A percentile compares a stretch with the other conserved stretches of the same genome.
Evolutionary conservation across 2,113 vertebrate species (phyloP).

Genomic region (Trichomycterus rosablanca): DNA sequence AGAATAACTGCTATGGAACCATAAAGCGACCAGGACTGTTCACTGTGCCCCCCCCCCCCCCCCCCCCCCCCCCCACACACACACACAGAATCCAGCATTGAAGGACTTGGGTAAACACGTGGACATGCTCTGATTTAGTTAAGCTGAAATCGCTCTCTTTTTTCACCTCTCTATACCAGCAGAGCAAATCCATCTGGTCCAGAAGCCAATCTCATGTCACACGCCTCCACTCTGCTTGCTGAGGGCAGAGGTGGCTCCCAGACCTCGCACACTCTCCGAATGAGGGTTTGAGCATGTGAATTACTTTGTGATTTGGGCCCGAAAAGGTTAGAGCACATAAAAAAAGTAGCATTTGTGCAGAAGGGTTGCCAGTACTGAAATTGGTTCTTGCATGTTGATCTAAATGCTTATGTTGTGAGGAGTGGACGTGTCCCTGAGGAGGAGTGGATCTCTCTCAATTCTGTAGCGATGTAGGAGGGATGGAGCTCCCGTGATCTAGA

Average conservation of each 20-base stretch:
- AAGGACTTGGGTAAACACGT: conserved; percentile 18
- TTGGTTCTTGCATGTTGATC: conserved; percentile 25
- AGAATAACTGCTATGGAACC: too few species aligned
- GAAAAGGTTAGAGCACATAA: conserved; percentile 30
- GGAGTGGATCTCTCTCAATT: conserved; percentile 1
- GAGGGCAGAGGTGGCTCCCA: conserved; percentile 33
- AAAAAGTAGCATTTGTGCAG: conserved; percentile 7
- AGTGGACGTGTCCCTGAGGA: conserved; percentile 20
- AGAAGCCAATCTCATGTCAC: conserved; percentile 32
- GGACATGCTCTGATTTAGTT: conserved; percentile 34
- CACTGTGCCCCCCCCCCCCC: too few species aligned
- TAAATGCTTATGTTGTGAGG: conserved; percentile 23
- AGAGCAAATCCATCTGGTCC: conserved; percentile 39
- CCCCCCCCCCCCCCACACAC: background rate
- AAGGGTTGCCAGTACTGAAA: conserved; percentile 20
- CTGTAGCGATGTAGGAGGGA: background rate
- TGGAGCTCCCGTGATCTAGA: background rate
- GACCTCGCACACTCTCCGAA: conserved; percentile 9
- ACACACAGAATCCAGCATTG: conserved; percentile 5
- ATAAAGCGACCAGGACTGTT: too few species aligned
- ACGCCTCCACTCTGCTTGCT: conserved; percentile 17
- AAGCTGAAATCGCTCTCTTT: conserved; percentile 16
- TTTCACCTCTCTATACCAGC: conserved; percentile 11
- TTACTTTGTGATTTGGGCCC: conserved; percentile 39
- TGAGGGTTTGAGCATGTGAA: conserved; percentile 35